Conservation (phyloP, 1,140 invertebrate genomes). For the Cephus cinctus region DNA sequence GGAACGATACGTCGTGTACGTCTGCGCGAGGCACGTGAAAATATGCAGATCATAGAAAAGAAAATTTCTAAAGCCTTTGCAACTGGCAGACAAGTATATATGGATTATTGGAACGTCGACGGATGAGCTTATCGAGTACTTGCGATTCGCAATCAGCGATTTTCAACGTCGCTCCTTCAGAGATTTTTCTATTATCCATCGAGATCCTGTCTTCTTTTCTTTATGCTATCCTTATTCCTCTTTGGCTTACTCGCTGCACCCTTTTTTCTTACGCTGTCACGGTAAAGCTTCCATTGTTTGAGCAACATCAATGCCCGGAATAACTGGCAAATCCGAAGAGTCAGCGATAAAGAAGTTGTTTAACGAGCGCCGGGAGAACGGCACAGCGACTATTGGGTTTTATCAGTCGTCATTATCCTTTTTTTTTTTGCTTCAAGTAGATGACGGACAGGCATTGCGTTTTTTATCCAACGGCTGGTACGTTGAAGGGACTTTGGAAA, state of each 20-base stretch:
- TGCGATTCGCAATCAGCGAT: neutral
- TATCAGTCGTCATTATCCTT: neutral
- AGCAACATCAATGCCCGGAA: neutral
- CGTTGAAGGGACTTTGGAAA: too few relatives aligned
- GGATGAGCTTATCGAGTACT: conserved; percentile 13
- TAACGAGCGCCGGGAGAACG: conserved; percentile 13
- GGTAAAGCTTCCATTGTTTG: conserved; percentile 14
- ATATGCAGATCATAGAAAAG: too few relatives aligned
- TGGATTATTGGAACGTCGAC: too few relatives aligned
- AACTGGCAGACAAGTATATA: conserved; percentile 3
- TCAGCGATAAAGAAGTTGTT: conserved; percentile 14
- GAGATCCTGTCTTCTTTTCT: conserved; percentile 7
- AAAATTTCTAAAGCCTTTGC: too few relatives aligned
- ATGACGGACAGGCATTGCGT: too few relatives aligned
- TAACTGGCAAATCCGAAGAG: conserved; percentile 7
- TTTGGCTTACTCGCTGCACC: neutral
- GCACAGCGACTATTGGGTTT: neutral
- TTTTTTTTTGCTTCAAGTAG: neutral
- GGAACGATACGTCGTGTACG: too few relatives aligned
- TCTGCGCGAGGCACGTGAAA: too few relatives aligned
- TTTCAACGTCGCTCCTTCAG: conserved; percentile 9
- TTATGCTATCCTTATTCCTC: conserved; percentile 1
- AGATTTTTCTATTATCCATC: conserved; percentile 6
- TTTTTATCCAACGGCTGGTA: too few relatives aligned
- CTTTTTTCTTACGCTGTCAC: too few relatives aligned